Evolutionary conservation across 1,140 invertebrate species (phyloP).

Genomic region (Lepidurus apus): DNA sequence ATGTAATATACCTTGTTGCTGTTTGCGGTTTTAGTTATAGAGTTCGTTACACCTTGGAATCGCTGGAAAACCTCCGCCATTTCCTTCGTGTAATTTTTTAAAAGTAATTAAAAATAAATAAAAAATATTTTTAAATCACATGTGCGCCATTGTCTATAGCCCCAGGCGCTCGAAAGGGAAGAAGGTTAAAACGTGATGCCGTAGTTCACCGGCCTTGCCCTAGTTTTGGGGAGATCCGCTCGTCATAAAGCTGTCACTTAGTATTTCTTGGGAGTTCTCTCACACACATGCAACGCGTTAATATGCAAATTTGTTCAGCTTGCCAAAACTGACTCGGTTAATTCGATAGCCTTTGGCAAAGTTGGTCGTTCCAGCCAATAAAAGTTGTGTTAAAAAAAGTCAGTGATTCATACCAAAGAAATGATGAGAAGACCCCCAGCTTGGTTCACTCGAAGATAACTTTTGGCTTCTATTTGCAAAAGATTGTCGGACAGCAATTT

Average conservation of each 20-base stretch:
- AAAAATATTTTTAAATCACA: not conserved
- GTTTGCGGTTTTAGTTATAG: constrained; percentile 5
- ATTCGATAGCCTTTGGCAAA: not conserved
- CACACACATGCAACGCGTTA: not conserved
- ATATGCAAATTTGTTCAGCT: constrained; percentile 1
- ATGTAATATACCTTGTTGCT: not conserved
- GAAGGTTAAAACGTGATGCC: not conserved
- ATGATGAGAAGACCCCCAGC: constrained; percentile 16
- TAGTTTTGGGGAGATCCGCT: not conserved
- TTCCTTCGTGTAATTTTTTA: not conserved
- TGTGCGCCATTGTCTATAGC: not conserved
- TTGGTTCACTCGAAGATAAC: not conserved
- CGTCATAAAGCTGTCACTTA: constrained; percentile 10
- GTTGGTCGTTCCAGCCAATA: not conserved
- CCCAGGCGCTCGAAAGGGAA: not conserved
- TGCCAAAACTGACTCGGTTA: not conserved
- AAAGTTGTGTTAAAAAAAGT: not conserved
- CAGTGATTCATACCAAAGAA: not conserved
- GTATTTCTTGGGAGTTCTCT: not conserved
- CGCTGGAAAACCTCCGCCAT: too few species aligned
- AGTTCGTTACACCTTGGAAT: not conserved
- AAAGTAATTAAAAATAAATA: not conserved
- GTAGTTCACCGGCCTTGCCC: constrained; percentile 20
- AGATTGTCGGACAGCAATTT: not conserved
- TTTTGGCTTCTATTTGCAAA: not conserved